A percentile compares a stretch with the other conserved stretches of the same genome.
phyloP scores from a whole-genome alignment of 2,113 vertebrate genomes.

The Gnathonemus echidnorhynchus region DNA sequence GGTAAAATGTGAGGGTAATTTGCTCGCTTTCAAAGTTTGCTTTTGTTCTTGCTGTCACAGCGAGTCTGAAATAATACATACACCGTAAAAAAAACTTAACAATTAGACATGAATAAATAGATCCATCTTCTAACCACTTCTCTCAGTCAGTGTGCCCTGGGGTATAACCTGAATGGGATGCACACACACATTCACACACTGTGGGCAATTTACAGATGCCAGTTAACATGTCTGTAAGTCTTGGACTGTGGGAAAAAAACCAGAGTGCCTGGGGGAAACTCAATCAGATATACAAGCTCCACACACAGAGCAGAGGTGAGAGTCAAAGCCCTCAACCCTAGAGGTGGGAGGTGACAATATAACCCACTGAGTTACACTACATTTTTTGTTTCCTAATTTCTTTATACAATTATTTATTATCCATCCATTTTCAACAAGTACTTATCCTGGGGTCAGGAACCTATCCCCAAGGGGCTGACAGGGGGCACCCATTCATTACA shows the following conservation, averaged over 20 bases:
- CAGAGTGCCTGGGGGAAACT: background rate
- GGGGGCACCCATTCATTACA: background rate
- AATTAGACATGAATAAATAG: background rate
- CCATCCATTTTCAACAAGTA: background rate
- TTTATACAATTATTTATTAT: background rate
- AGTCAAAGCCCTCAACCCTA: background rate
- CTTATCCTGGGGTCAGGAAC: background rate
- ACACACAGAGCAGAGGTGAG: background rate
- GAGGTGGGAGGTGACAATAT: background rate
- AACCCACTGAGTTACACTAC: background rate
- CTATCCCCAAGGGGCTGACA: too few relatives aligned
- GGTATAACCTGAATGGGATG: background rate
- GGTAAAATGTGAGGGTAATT: background rate
- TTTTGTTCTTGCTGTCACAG: background rate
- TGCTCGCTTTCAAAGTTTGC: background rate
- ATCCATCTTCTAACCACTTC: background rate
- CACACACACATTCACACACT: background rate
- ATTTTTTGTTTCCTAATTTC: background rate
- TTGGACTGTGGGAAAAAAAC: background rate
- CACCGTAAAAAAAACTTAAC: background rate
- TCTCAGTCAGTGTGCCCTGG: background rate
- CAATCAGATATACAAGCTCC: background rate
- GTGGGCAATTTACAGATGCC: background rate
- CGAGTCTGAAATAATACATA: background rate
- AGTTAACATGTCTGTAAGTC: background rate